Base-by-base conservation (phyloP, 1,140 invertebrate species). In the Tyrophagus putrescentiae region DNA sequence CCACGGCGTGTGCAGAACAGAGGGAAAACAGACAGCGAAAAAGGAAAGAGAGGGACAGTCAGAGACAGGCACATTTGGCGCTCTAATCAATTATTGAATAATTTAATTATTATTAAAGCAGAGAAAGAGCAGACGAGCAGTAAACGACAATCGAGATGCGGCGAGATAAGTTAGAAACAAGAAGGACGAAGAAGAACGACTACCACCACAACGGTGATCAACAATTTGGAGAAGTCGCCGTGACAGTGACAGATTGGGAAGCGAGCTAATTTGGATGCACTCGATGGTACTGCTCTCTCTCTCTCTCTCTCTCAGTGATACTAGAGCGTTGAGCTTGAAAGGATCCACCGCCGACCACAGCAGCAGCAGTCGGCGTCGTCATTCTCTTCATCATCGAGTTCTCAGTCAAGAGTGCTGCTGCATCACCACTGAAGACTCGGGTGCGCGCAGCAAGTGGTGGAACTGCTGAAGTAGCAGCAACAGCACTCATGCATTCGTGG, bases 261-360 rank as follows among this genome's bases (percentile, higher is more conserved):
- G 18, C 7, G 7, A 18, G 45, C 45, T 48, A 48, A 48, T 48
- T 48, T 48, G 45, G 45, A 48, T 48, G 45, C 45, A 29, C 21
- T 29, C 45, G 18, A 33, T 25, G 39, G 23, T 18, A 21, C 39
- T n/a, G 39, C n/a, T n/a, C 39, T 42, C 39, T 42, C 4, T 1
- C 4, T 42, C 4, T 42, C 1, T 4, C 1, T 18, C 39, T 42
- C 23, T n/a, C n/a, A 13, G 11, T 33, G 23, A 32, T 56, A 56
- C 16, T 56, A n/a, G 53, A 56, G 29, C 29, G 27, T 13, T 36
- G 53, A n/a, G 11, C 29, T 52, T 52, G 23, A 56, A 56, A n/a
- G 53, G 13, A 13, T n/a, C n/a, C n/a, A n/a, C n/a, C n/a, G 45
- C 45, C 7, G 45, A 7, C 31, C 18, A 48, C 21, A 9, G 45